Evolutionary conservation across 1,140 invertebrate genomes (phyloP), one percentile per base, ranked within the genome.

Genomic region (Rhagoletis pomonella): DNA sequence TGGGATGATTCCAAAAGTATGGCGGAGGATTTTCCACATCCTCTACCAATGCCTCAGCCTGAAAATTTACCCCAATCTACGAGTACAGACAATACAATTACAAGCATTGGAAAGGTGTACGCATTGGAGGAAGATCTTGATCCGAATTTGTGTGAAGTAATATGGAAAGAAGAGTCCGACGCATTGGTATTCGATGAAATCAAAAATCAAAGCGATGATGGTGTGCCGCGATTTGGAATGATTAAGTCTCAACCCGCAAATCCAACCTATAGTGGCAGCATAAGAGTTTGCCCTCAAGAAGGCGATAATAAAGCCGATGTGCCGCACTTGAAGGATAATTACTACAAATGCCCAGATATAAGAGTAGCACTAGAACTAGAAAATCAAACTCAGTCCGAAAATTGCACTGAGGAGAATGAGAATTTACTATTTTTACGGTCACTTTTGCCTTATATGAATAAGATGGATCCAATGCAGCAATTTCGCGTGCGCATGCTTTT

Each of bases 371-470:
- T 4, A 2, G 17, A 81, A 14, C 1, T 47, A 42, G 19, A 67
- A 6, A 29, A 29, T 29, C 29, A 29, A 29, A 29, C 29, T 29
- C 29, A 29, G 19, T n/a, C 5, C 4, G 9, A n/a, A 62, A 62
- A 14, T 29, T 29, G 29, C 29, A 29, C n/a, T 81, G 73, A 55
- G 44, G 73, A 81, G 14, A 81, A 50, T 55, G 73, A 81, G 10
- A 81, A 81, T 81, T 19, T 81, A 55, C n/a, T 55, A n/a, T 81
- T 81, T 14, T 81, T 81, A 12, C 73, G 73, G 12, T 81, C 73
- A 55, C 73, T 81, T 29, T 55, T 81, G 6, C 73, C 73, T 3
- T 81, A 19, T 55, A 81, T 81, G 73, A 50, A 19, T 55, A 50
- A 19, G 10, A 55, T 81, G 47, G 73, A 81, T 7, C 17, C 47